Evolutionary conservation across 1,140 invertebrate species (phyloP), one percentile per base, ranked within the genome.

Genomic region (Drosophila rhopaloa): DNA sequence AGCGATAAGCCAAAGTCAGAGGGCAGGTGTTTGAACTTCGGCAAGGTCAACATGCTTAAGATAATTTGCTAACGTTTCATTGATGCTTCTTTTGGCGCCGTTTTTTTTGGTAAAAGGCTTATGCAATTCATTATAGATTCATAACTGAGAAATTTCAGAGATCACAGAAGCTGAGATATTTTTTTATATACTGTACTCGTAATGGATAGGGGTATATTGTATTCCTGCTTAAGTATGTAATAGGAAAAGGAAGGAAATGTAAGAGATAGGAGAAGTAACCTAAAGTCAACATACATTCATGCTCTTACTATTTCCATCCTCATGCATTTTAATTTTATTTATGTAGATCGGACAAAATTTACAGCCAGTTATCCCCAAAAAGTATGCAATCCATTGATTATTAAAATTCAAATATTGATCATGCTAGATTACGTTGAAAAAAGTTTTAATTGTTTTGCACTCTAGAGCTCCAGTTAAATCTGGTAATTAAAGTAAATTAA

Each of bases 21-120:
- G 82, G 83, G 79, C 83, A 86, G 82, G 79, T 83, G 82, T 70
- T 79, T 86, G 82, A 86, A 86, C 82, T 86, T 86, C 71, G 57
- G 48, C 50, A 88, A 88, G 82, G 82, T 88, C 79, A 76, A 61
- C 54, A 68, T 44, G 63, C 56, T 60, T 38, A 61, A 65, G 78
- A 81, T 84, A 74, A 77, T 60, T 50, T 60, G 29, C 59, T 62
- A 35, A 32, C 41, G 47, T 43, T 58, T 66, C 47, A 71, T 43
- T 43, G 53, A 53, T 68, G 50, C 37, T 55, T 14, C 19, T 35
- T 35, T 35, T 41, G 37, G 27, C 27, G 56, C 13, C 10, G 38
- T 38, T 29, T 19, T 1, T 32, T 40, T 51, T 24, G n/a, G 8
- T 3, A n/a, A 48, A 70, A 37, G 51, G 43, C 43, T 71, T 68